These are phyloP conservation scores for Sesia bembeciformis DNA, from an alignment of 2,888 invertebrate species.

Conservation along the genomic window DNA sequence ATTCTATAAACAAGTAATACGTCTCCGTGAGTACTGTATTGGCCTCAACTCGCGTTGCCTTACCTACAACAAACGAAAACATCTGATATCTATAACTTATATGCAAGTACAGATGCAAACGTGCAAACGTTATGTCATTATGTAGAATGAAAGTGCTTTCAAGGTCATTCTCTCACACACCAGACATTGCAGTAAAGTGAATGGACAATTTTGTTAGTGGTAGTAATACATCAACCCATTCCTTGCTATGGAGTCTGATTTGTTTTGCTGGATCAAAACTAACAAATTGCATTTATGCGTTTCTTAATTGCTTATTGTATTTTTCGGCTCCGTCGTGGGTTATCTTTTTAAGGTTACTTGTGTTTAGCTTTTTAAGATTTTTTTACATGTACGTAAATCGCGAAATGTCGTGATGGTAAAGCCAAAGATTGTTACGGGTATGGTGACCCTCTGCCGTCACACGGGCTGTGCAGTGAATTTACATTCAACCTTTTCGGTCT, in stretches of 20 bases:
- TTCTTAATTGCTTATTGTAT: conserved; percentile 16
- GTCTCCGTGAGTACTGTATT: too few species aligned
- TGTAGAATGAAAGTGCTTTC: too few species aligned
- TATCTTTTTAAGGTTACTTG: conserved; percentile 24
- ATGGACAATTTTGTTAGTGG: too few species aligned
- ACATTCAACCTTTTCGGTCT: conserved; percentile 9
- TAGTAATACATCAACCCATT: background rate
- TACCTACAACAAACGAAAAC: too few species aligned
- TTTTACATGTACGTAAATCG: conserved; percentile 52
- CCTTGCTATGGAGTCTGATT: conserved; percentile 6
- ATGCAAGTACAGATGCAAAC: too few species aligned
- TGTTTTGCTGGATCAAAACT: conserved; percentile 35
- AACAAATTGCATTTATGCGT: conserved; percentile 25
- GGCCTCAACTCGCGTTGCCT: too few species aligned
- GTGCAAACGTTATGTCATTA: too few species aligned
- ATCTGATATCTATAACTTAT: too few species aligned
- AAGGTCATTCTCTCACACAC: too few species aligned
- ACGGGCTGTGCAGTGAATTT: conserved; percentile 39
- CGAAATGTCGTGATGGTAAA: conserved; percentile 74
- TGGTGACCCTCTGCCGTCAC: conserved; percentile 75
- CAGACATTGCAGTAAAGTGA: too few species aligned
- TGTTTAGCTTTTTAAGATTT: conserved; percentile 28
- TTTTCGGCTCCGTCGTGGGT: conserved; percentile 38
- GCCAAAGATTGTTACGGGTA: conserved; percentile 75
- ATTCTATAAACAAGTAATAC: too few species aligned